Evolutionary conservation across 2,888 invertebrate genomes (phyloP).

Genomic region (Mimachlamys varia): DNA sequence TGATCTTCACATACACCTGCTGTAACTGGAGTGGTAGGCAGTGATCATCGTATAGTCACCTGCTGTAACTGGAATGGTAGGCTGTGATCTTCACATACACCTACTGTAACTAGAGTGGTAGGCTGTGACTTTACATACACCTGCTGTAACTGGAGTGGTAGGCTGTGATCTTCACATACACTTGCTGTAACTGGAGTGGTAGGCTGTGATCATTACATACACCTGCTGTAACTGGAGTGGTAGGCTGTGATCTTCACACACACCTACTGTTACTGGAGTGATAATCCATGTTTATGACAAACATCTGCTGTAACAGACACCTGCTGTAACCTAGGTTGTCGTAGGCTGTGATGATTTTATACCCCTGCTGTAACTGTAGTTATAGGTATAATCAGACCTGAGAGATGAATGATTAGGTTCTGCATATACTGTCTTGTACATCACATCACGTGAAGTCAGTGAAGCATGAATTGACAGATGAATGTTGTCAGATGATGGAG

Average conservation of each 20-base stretch:
- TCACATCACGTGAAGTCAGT: neutral
- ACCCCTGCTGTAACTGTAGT: neutral
- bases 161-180: too few relatives aligned
- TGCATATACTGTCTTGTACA: neutral
- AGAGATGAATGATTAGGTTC: neutral
- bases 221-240: neutral
- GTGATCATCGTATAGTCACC: neutral
- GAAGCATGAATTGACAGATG: conserved; percentile 13
- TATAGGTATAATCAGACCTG: neutral
- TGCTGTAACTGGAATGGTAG: neutral
- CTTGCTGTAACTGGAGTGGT: neutral
- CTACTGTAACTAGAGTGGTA: too few relatives aligned
- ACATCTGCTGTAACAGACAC: neutral
- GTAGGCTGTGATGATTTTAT: too few relatives aligned
- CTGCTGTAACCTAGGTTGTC: neutral
- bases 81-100: too few relatives aligned
- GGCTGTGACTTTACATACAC: too few relatives aligned
- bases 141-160: too few relatives aligned
- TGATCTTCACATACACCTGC: too few relatives aligned
- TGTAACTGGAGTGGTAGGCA: neutral
- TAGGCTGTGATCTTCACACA: neutral
- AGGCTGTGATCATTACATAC: neutral
- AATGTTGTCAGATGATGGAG: conserved; percentile 31
- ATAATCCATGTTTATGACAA: too few relatives aligned
- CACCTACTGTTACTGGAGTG: neutral